Percentiles rank a stretch among this genome's conserved stretches.
Evolutionary conservation across 2,888 invertebrate genomes (phyloP).

Genomic region (Blomia tropicalis): DNA sequence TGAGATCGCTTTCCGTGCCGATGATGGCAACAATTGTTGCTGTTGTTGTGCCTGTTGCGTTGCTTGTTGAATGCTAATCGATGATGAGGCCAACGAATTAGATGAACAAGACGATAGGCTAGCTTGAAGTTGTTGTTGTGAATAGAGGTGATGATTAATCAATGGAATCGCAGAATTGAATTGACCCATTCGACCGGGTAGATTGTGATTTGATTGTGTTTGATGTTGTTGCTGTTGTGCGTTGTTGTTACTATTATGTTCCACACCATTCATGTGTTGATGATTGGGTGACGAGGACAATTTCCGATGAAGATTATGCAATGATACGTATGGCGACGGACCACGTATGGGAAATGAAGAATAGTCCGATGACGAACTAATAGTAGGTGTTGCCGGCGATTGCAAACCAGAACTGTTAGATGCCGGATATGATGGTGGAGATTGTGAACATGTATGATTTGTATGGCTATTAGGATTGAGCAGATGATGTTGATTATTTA

Average conservation of each 20-base stretch:
- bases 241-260: not conserved
- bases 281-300: not conserved
- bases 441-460: constrained; percentile 48
- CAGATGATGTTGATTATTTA: constrained; percentile 47
- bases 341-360: constrained; percentile 17
- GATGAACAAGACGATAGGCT: not conserved
- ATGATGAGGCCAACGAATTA: not conserved
- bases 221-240: too few species aligned
- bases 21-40: constrained; percentile 53
- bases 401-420: constrained; percentile 31
- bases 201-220: too few species aligned
- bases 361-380: constrained; percentile 24
- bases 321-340: not conserved
- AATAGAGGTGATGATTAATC: not conserved
- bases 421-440: constrained; percentile 29
- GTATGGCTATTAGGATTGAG: constrained; percentile 3
- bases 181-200: not conserved
- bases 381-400: constrained; percentile 8
- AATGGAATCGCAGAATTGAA: not conserved
- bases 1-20: constrained; percentile 67
- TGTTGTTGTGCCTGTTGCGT: not conserved
- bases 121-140: not conserved
- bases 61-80: not conserved
- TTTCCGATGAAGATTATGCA: not conserved
- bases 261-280: not conserved